Conservation (phyloP, 2,888 invertebrate species). For the Tanypteryx hageni region DNA sequence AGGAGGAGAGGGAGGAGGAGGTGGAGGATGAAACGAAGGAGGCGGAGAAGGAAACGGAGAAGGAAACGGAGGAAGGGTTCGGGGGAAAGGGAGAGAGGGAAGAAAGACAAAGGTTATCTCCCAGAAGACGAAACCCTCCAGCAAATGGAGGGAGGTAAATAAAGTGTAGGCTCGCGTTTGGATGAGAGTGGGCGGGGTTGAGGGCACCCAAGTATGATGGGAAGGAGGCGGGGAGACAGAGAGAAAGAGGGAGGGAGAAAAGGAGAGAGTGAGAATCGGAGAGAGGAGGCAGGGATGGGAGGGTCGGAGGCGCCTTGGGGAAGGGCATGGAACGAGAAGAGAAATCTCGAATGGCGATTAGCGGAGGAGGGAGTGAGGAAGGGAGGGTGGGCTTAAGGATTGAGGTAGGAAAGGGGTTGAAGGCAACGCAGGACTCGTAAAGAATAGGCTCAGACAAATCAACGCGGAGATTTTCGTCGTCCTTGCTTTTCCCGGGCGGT, state of each 20-base stretch:
- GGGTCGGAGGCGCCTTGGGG: constrained; percentile 5
- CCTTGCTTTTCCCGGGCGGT: constrained; percentile 43
- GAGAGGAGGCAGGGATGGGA: background rate
- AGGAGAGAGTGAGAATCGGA: background rate
- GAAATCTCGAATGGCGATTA: constrained; percentile 16
- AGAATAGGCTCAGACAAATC: constrained; percentile 23
- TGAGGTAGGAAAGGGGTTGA: background rate
- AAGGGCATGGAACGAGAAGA: background rate
- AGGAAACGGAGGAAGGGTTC: background rate
- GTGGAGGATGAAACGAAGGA: background rate
- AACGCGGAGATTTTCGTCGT: constrained; percentile 41
- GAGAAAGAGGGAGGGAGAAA: background rate
- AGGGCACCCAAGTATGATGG: background rate
- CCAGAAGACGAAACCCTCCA: background rate
- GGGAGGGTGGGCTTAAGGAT: constrained; percentile 5
- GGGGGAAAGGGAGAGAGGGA: background rate
- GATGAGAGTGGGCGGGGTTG: background rate
- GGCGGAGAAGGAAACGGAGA: constrained; percentile 5
- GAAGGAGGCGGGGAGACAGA: background rate
- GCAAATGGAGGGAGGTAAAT: background rate
- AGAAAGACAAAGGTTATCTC: constrained; percentile 20
- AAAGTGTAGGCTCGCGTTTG: background rate
- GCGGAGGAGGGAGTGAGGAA: background rate
- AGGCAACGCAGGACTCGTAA: constrained; percentile 26
- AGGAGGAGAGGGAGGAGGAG: background rate